Percentiles rank a stretch among this genome's conserved stretches.
Evolutionary conservation across 2,888 invertebrate genomes (phyloP).

Genomic region (Synanthedon vespiformis): DNA sequence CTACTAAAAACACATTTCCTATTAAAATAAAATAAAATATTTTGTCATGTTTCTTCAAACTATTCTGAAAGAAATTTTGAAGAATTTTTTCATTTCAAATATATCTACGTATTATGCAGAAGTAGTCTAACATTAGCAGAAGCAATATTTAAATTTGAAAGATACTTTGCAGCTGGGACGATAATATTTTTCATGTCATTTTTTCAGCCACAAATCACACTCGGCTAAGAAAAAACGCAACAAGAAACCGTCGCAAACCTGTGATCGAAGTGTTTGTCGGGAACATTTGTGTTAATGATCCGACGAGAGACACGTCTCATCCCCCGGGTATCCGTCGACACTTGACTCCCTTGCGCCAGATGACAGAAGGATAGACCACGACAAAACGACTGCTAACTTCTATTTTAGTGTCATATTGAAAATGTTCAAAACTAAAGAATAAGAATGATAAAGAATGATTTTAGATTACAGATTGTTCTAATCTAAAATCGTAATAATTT

Average conservation of each 20-base stretch:
- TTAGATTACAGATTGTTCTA: too few species aligned
- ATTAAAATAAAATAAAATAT: too few species aligned
- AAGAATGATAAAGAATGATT: too few species aligned
- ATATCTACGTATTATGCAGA: too few species aligned
- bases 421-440: background rate
- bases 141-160: too few species aligned
- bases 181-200: too few species aligned
- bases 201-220: background rate
- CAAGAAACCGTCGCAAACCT: background rate
- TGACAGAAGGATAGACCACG: conserved; percentile 14
- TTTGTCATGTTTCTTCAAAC: too few species aligned
- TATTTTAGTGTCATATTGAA: conserved; percentile 4
- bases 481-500: too few species aligned
- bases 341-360: conserved; percentile 4
- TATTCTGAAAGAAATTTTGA: conserved; percentile 6
- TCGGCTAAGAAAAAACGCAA: background rate
- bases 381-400: conserved; percentile 12
- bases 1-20: too few species aligned
- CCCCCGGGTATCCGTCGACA: background rate
- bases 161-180: too few species aligned
- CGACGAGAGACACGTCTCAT: conserved; percentile 10
- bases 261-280: background rate
- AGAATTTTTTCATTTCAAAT: too few species aligned
- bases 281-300: conserved; percentile 29
- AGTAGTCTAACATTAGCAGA: too few species aligned